phyloP scores from a whole-genome alignment of 2,888 invertebrate genomes.

The Ethmia dodecea region DNA sequence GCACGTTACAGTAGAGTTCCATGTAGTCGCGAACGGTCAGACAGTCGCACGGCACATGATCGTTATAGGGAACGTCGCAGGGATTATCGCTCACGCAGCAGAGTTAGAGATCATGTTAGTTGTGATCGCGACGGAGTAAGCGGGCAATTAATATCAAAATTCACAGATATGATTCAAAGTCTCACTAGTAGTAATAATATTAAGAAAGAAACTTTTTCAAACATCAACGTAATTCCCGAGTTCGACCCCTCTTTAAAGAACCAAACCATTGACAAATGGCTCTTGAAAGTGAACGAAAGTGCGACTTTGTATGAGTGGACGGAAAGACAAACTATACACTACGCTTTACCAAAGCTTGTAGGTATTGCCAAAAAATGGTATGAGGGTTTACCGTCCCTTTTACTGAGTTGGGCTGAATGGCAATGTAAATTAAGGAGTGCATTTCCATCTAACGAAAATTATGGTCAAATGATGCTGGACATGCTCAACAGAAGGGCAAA shows the following conservation, averaged over 20 bases:
- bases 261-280: not conserved
- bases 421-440: not conserved
- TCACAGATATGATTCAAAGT: too few species aligned
- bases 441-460: not conserved
- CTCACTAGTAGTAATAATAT: too few species aligned
- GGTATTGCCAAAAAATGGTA: constrained; percentile 1
- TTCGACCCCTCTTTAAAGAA: not conserved
- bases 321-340: not conserved
- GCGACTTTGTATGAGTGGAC: not conserved
- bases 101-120: too few species aligned
- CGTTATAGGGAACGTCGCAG: too few species aligned
- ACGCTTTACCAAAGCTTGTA: not conserved
- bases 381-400: not conserved
- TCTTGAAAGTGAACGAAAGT: not conserved
- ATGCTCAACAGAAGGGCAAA: not conserved
- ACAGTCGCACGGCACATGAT: too few species aligned
- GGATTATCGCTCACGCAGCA: too few species aligned
- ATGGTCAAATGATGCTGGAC: not conserved
- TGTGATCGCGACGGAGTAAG: too few species aligned
- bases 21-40: too few species aligned
- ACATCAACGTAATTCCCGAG: too few species aligned
- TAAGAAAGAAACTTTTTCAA: too few species aligned
- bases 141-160: too few species aligned
- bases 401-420: not conserved
- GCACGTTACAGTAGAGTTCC: too few species aligned